A percentile compares a stretch with the other conserved stretches of the same genome.
Conservation (phyloP, 1,140 invertebrate genomes). For the Trissolcus basalis region DNA sequence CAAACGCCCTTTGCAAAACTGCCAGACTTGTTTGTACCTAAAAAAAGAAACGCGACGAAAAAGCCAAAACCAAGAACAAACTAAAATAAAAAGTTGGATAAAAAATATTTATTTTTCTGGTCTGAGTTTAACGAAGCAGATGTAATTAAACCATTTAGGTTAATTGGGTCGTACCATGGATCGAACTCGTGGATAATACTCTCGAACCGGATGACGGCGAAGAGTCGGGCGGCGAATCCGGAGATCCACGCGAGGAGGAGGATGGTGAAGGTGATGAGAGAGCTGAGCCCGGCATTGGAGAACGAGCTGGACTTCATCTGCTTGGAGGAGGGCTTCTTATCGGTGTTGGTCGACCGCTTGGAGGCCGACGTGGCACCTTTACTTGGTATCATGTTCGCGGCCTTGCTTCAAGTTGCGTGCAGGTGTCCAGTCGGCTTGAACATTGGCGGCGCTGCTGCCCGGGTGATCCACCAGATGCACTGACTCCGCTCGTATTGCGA, state of each 20-base stretch:
- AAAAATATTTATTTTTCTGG: background rate
- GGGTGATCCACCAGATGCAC: constrained; percentile 36
- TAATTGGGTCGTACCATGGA: constrained; percentile 89
- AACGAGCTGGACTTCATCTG: constrained; percentile 76
- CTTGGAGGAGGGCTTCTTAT: constrained; percentile 68
- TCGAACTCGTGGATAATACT: constrained; percentile 99
- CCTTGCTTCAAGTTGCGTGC: background rate
- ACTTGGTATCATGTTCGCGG: constrained; percentile 60
- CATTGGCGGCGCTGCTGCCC: constrained; percentile 49
- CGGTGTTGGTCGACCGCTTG: constrained; percentile 69
- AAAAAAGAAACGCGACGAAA: too few relatives aligned
- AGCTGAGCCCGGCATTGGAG: constrained; percentile 82
- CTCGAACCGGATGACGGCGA: constrained; percentile 99
- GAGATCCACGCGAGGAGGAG: constrained; percentile 96
- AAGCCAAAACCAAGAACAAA: too few relatives aligned
- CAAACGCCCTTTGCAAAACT: too few relatives aligned
- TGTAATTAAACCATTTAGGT: background rate
- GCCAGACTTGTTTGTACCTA: too few relatives aligned
- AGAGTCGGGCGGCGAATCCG: constrained; percentile 97
- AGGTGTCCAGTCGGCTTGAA: constrained; percentile 10
- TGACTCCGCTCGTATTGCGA: constrained; percentile 46
- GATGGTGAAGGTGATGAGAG: constrained; percentile 93
- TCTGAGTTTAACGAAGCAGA: background rate
- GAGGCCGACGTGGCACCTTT: constrained; percentile 63
- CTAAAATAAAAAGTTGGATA: background rate